phyloP scores from a whole-genome alignment of 1,140 invertebrate genomes.

The Formica selysi region DNA sequence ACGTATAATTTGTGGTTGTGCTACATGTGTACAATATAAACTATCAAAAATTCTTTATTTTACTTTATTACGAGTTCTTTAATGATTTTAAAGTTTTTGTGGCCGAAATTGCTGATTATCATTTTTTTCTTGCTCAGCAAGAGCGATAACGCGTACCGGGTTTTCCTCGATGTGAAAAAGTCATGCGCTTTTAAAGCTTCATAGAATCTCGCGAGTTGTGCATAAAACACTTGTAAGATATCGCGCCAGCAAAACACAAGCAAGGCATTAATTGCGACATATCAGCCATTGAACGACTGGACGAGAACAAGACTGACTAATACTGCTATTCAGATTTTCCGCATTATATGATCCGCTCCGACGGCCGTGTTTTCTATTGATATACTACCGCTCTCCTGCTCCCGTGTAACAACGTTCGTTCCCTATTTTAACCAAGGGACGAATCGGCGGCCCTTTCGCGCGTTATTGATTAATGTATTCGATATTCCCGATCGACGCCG shows the following conservation, averaged over 20 bases:
- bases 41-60: neutral
- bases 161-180: slow-evolving; percentile 18
- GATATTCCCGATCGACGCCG: slow-evolving; percentile 74
- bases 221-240: slow-evolving; percentile 45
- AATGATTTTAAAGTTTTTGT: neutral
- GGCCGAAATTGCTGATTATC: neutral
- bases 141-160: neutral
- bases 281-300: slow-evolving; percentile 65
- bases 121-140: no score
- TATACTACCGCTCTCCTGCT: slow-evolving; percentile 50
- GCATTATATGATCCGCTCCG: slow-evolving; percentile 39
- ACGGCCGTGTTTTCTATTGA: slow-evolving; percentile 56
- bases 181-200: neutral
- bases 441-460: slow-evolving; percentile 51
- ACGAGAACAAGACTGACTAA: slow-evolving; percentile 63
- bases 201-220: no score
- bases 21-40: neutral
- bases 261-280: slow-evolving; percentile 72
- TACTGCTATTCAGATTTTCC: slow-evolving; percentile 68
- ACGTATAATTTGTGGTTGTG: neutral
- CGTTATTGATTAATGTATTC: slow-evolving; percentile 75
- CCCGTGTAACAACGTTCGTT: slow-evolving; percentile 32
- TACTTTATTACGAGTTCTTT: neutral
- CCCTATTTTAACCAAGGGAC: slow-evolving; percentile 63
- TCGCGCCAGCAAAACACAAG: slow-evolving; percentile 10